Base-by-base conservation (phyloP, 1,140 invertebrate genomes). In the Proctacanthus coquilletti region DNA sequence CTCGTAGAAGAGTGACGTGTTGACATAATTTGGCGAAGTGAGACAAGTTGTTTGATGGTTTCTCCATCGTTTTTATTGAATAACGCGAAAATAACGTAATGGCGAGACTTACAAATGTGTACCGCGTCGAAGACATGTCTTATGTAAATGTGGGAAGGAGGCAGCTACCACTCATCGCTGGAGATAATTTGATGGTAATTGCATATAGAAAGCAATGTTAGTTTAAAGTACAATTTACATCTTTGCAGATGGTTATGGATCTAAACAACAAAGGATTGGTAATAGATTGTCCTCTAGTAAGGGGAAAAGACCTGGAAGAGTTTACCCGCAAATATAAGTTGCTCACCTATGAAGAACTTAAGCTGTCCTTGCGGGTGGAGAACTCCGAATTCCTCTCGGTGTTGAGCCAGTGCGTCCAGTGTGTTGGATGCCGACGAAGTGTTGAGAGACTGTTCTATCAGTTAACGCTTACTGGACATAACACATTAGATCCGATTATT, bases 361-460 rank as follows among this genome's bases (percentile, higher is more conserved):
- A 77, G 48, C 64, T 71, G 42, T 83, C 86, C 11, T 73, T 92
- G 45, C 72, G 81, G 68, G 84, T 89, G 25, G 77, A 76, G n/a
- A 77, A 74, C 49, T 74, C 77, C 47, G 80, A 87, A 62, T 75
- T 92, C 39, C 69, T 86, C 48, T 72, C 73, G 46, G 76, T 89
- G 51, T 66, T 93, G 36, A 77, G 84, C 62, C 83, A 89, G 64
- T 78, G 77, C 53, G 84, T 92, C 50, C 84, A 86, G 36, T 93
- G 88, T 70, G 84, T 92, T 53, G 87, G 88, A 33, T 93, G 87
- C 62, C 69, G 86, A 46, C 72, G 82, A 51, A 87, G 85, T 63
- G 85, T 89, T 42, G 86, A 92, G 58, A 70, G 79, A 48, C 61
- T 91, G 39, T 89, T 85, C 61, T 77, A 77, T 48, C 80, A 88